Percentiles rank a stretch among this genome's conserved stretches.
These are phyloP conservation scores for Lycorma delicatula DNA, from an alignment of 1,140 invertebrate species.

Conservation along the genomic window DNA sequence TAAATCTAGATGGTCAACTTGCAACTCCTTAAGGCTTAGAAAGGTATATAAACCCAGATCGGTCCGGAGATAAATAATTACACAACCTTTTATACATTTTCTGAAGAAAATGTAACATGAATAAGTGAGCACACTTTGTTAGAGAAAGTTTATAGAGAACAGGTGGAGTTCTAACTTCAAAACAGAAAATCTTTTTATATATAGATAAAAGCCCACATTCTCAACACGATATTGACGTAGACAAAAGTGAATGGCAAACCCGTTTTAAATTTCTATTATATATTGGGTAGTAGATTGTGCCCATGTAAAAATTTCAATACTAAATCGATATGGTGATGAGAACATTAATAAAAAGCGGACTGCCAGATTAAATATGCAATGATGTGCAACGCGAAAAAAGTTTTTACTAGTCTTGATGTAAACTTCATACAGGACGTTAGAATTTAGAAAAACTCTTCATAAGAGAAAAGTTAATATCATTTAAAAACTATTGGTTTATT, in stretches of 20 bases:
- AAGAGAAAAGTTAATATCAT: background rate
- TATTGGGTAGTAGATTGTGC: background rate
- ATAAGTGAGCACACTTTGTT: no score
- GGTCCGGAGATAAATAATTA: no score
- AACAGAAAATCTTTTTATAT: no score
- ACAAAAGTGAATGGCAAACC: background rate
- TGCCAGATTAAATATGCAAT: background rate
- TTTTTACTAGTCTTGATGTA: background rate
- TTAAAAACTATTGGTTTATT: background rate
- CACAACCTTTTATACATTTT: no score
- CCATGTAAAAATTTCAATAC: background rate
- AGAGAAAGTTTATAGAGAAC: no score
- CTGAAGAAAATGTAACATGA: no score
- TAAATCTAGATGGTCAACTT: no score
- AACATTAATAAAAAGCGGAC: background rate
- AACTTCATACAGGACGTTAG: background rate
- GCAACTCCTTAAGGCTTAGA: no score
- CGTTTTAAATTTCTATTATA: background rate
- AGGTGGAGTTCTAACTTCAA: no score
- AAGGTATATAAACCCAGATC: no score
- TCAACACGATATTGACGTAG: background rate
- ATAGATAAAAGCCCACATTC: no score
- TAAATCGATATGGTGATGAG: background rate
- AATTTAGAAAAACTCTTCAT: background rate
- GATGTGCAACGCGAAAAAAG: background rate